Evolutionary conservation across 1,140 invertebrate species (phyloP), one percentile per base, ranked within the genome.

Genomic region (Zaprionus ornatus): DNA sequence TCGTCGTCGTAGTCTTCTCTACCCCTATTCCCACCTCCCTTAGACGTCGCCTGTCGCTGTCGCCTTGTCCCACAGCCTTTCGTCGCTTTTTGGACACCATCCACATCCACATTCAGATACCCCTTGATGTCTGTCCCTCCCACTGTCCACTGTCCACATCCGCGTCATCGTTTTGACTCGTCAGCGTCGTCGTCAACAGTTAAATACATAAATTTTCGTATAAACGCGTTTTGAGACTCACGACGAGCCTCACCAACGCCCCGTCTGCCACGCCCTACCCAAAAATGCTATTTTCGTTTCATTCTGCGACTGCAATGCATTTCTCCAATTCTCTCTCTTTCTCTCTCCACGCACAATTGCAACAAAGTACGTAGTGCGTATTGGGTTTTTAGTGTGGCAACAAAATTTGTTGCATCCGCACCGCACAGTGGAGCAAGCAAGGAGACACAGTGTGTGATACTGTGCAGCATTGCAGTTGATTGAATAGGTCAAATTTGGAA

Each of bases 171-270:
- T 87, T 87, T 87, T 69, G 15, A 79, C 77, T 83, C 84, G 80
- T 88, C 84, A 88, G 80, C 82, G 80, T 82, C 83, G 84, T 87
- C 83, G 78, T 88, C 84, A 90, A 86, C 84, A 81, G 84, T 85
- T 88, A 88, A 88, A 88, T 88, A 90, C 84, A 88, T 88, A 90
- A 88, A 88, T 88, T 88, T 85, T 88, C 84, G 84, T 90, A 90
- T 88, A 88, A 88, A 90, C 85, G 85, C 85, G 81, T 90, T 88
- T 83, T 74, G 80, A 87, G 80, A 69, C 83, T 67, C 83, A 70
- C 50, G 52, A 57, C 12, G 19, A 59, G 50, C 80, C 69, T 62
- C 64, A 55, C 23, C 19, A 25, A 15, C 29, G 29, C 29, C 29
- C 29, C 29, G 29, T 9, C 29, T 0, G 29, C 29, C 29, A 32